Conservation (phyloP, 1,140 invertebrate species). For the Scaptomyza pallida region DNA sequence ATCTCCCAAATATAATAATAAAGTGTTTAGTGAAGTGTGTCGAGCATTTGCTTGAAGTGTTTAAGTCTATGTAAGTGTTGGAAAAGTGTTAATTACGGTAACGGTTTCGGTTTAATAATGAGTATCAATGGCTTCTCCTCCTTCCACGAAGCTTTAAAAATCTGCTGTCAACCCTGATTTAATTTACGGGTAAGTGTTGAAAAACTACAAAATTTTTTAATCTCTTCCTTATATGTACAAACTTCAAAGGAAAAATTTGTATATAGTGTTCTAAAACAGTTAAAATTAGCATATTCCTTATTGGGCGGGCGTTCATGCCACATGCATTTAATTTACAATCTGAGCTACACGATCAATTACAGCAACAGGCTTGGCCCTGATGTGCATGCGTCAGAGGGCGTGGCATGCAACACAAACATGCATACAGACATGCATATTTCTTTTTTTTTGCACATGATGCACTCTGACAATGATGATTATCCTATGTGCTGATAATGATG, state of each 20-base stretch:
- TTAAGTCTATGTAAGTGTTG: too few relatives aligned
- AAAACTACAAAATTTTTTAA: too few relatives aligned
- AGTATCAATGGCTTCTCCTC: too few relatives aligned
- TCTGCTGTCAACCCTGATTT: too few relatives aligned
- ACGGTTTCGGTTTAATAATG: too few relatives aligned
- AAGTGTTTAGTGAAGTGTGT: too few relatives aligned
- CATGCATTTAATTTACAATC: slow-evolving; percentile 38
- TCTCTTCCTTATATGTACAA: too few relatives aligned
- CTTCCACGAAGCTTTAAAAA: too few relatives aligned
- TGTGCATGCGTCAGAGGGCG: slow-evolving; percentile 61
- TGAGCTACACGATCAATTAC: slow-evolving; percentile 48
- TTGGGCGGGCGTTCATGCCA: slow-evolving; percentile 38
- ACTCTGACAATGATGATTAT: slow-evolving; percentile 40
- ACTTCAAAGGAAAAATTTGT: background rate
- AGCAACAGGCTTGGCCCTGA: slow-evolving; percentile 39
- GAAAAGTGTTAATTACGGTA: too few relatives aligned
- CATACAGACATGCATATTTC: slow-evolving; percentile 26
- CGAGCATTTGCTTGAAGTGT: too few relatives aligned
- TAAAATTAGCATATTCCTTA: slow-evolving; percentile 25
- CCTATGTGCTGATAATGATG: slow-evolving; percentile 41
- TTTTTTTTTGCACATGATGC: slow-evolving; percentile 42
- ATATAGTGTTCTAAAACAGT: slow-evolving; percentile 20
- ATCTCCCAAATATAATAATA: too few relatives aligned
- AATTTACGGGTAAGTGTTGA: too few relatives aligned
- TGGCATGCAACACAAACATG: slow-evolving; percentile 29